Evolutionary conservation across 1,140 invertebrate species (phyloP), one percentile per base, ranked within the genome.

Genomic region (Ridgeia piscesae): DNA sequence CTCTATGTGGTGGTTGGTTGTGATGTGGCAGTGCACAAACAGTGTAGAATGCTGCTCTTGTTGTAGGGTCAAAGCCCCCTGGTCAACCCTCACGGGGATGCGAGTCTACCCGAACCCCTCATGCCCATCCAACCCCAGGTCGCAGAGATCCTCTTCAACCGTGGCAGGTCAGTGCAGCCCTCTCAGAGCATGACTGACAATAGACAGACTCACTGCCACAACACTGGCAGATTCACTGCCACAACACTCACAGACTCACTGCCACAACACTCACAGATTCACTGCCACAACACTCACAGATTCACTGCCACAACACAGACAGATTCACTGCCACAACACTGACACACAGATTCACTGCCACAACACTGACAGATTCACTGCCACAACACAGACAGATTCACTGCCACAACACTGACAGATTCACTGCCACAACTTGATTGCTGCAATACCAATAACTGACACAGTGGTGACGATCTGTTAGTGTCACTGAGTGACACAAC

Each of bases 11-110:
- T 11, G 4, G 4, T 42, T 42, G 42, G 42, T 42, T 42, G 42
- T 42, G 42, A 4, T 42, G 42, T 42, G 42, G 4, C 42, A 11
- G 42, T 6, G 4, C 11, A 11, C 11, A 42, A 42, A 11, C 42
- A 77, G 58, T 77, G 17, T 77, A 11, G 48, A 50, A 8, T 21
- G 21, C 21, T 50, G 48, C 8, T 77, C 11, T 27, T 31, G 4
- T 77, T 77, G 58, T 77, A 77, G 17, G 96, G 95, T 89, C 96
- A 96, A 89, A 94, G 96, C 91, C 97, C 97, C 34, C 95, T 98
- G 94, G 97, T 98, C 35, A 99, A 99, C 97, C 98, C 98, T 0
- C 98, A 97, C 96, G 97, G 97, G 34, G 98, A 99, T 94, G 96
- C 97, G 9, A 95, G 96, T 14, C 96, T 97, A 93, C 96, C 96